Conservation (phyloP, 2,797 vertebrate genomes). For the Enteromius paludinosus region DNA sequence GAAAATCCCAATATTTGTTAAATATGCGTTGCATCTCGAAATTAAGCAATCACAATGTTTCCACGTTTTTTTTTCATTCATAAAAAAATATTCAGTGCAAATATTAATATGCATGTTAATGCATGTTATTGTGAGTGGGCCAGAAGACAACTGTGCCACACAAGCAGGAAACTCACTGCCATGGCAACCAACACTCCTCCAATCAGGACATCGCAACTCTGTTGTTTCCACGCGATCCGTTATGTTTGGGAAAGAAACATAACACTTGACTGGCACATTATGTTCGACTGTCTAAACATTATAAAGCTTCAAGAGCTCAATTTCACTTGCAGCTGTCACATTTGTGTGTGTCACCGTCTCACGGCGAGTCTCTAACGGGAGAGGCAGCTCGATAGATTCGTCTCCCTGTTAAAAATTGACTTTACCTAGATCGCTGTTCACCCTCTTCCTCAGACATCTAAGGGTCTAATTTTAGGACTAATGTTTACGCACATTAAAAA, state of each 20-base stretch:
- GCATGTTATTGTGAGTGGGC: slow-evolving; percentile 7
- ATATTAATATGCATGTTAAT: slow-evolving; percentile 12
- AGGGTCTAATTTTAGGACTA: not conserved
- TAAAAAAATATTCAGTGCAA: not conserved
- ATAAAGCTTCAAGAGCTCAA: not conserved
- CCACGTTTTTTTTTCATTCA: not conserved
- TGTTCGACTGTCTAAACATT: not conserved
- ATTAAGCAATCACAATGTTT: too few relatives aligned
- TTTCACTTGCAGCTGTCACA: not conserved
- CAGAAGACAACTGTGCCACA: slow-evolving; percentile 8
- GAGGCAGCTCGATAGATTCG: slow-evolving; percentile 1
- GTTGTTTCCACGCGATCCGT: slow-evolving; percentile 27
- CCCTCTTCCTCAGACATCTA: not conserved
- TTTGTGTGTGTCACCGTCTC: slow-evolving; percentile 3
- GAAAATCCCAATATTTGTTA: not conserved
- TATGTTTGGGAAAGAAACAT: slow-evolving; percentile 23
- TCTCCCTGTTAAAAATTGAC: not conserved
- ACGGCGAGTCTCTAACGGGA: not conserved
- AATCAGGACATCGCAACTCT: slow-evolving; percentile 12
- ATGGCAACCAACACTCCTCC: slow-evolving; percentile 42
- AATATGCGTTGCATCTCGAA: not conserved
- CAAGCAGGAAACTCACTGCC: slow-evolving; percentile 34
- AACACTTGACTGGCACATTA: too few relatives aligned
- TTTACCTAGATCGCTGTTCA: not conserved
- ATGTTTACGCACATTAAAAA: not conserved